These are phyloP conservation scores for Lampris incognitus DNA, from an alignment of 2,113 vertebrate species.

Conservation along the genomic window DNA sequence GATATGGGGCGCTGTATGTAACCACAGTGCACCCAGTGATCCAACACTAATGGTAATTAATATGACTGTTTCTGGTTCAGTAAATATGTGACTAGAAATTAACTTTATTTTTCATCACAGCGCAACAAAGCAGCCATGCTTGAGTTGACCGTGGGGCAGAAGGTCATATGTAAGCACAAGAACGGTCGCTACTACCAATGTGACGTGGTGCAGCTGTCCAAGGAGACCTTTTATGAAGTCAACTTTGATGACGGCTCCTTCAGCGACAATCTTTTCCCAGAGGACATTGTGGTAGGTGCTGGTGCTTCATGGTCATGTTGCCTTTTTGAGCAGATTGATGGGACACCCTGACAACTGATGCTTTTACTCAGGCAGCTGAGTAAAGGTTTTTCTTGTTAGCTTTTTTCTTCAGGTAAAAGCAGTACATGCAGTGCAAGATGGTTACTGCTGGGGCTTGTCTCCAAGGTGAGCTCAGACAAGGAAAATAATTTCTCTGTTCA, in stretches of 20 bases:
- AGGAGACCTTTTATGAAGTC: constrained; percentile 97
- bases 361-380: too few species aligned
- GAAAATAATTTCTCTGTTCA: background rate
- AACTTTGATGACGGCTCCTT: constrained; percentile 98
- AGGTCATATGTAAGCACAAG: constrained; percentile 98
- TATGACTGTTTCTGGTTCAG: too few species aligned
- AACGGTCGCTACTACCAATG: constrained; percentile 98
- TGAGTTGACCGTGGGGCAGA: constrained; percentile 92
- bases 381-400: too few species aligned
- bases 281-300: constrained; percentile 94
- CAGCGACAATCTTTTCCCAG: constrained; percentile 96
- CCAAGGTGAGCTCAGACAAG: background rate
- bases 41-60: too few species aligned
- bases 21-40: too few species aligned
- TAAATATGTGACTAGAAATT: too few species aligned
- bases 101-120: constrained; percentile 61
- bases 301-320: background rate
- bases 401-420: too few species aligned
- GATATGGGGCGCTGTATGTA: too few species aligned
- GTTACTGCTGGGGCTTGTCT: too few species aligned
- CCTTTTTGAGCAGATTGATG: background rate
- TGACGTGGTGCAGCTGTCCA: constrained; percentile 93
- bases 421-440: too few species aligned
- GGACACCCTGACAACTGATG: background rate
- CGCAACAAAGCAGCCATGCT: constrained; percentile 91